Evolutionary conservation across 2,888 invertebrate species (phyloP).

Genomic region (Amorpha juglandis): DNA sequence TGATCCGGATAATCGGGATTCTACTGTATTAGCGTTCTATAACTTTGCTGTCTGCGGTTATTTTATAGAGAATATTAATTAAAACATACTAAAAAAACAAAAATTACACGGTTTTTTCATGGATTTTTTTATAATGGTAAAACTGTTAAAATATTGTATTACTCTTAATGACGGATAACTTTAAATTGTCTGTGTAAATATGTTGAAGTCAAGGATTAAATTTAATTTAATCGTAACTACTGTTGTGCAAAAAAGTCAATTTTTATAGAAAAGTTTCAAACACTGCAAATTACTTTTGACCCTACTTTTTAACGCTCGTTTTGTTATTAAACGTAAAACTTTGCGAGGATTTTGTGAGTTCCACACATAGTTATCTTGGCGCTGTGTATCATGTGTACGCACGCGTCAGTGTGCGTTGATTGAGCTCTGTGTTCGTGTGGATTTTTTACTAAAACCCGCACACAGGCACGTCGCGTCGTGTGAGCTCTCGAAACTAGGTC

Average conservation of each 20-base stretch:
- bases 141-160: no score
- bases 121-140: no score
- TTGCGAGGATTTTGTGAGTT: conserved; percentile 48
- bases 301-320: not conserved
- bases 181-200: no score
- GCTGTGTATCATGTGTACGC: conserved; percentile 28
- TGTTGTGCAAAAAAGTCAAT: not conserved
- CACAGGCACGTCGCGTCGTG: conserved; percentile 53
- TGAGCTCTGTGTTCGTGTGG: conserved; percentile 52
- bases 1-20: no score
- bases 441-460: conserved; percentile 72
- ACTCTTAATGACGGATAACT: no score
- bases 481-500: conserved; percentile 75
- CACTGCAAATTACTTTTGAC: not conserved
- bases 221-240: not conserved
- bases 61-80: no score
- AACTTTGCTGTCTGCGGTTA: no score
- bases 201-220: no score
- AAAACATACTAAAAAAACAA: no score
- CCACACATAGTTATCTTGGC: conserved; percentile 25
- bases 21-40: no score
- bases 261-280: not conserved
- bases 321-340: conserved; percentile 30
- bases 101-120: no score
- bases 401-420: conserved; percentile 51